Conservation (phyloP, 2,888 invertebrate species). For the Altica lythri region DNA sequence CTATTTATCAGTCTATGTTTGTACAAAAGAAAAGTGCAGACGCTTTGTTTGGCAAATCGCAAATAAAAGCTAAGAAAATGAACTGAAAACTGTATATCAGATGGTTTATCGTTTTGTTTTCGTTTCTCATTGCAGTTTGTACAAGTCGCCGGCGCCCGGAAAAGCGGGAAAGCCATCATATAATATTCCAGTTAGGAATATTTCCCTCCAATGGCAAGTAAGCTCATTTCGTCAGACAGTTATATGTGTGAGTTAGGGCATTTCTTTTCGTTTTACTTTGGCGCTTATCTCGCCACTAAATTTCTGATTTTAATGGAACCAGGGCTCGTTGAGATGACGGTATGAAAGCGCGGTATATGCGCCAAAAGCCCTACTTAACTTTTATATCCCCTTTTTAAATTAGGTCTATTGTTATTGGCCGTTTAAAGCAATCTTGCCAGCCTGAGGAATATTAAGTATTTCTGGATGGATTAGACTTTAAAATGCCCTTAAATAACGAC, state of each 20-base stretch:
- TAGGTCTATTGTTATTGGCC: constrained; percentile 57
- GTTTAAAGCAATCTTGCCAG: constrained; percentile 55
- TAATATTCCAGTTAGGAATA: constrained; percentile 53
- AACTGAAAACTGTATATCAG: constrained; percentile 56
- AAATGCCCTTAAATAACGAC: constrained; percentile 36
- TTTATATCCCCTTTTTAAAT: constrained; percentile 57
- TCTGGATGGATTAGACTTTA: constrained; percentile 50
- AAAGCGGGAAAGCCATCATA: constrained; percentile 49
- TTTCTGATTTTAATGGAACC: constrained; percentile 65
- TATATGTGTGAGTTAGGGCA: constrained; percentile 57
- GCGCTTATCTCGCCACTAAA: constrained; percentile 63
- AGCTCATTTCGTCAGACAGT: constrained; percentile 56
- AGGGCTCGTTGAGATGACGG: constrained; percentile 57
- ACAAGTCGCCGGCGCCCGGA: constrained; percentile 50
- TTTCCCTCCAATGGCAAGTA: constrained; percentile 53
- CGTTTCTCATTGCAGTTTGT: constrained; percentile 53
- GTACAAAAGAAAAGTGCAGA: constrained; percentile 46
- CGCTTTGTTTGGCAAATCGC: constrained; percentile 51
- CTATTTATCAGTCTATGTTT: constrained; percentile 45
- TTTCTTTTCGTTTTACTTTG: constrained; percentile 57
- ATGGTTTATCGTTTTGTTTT: constrained; percentile 58
- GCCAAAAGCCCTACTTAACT: constrained; percentile 54
- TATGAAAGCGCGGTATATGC: constrained; percentile 46
- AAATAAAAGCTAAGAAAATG: constrained; percentile 54
- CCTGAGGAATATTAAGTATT: constrained; percentile 53